phyloP scores from a whole-genome alignment of 2,797 vertebrate species.

The Sebastes kiyomatsui region DNA sequence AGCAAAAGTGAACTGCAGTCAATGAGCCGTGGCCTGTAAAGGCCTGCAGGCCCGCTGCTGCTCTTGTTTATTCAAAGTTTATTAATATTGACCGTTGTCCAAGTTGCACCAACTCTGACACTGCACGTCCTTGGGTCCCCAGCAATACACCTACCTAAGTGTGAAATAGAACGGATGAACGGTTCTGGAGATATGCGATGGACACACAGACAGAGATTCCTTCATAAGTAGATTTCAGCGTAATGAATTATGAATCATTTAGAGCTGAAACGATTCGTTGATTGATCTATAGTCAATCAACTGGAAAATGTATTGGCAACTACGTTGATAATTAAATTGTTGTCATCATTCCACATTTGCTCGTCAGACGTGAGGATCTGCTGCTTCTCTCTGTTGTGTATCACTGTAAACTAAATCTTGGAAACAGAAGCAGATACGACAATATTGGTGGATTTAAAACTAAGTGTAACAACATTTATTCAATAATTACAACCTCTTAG shows the following conservation, averaged over 20 bases:
- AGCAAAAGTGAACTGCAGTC: too few relatives aligned
- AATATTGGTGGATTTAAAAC: neutral
- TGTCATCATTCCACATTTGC: neutral
- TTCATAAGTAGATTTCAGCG: neutral
- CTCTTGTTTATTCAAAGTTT: neutral
- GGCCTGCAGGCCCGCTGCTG: too few relatives aligned
- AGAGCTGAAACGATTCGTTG: neutral
- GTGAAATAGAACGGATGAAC: neutral
- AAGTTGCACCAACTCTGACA: neutral
- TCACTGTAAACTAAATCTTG: neutral
- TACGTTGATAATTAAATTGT: neutral
- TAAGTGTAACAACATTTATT: neutral
- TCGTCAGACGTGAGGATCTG: neutral
- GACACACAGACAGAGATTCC: neutral
- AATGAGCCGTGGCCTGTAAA: too few relatives aligned
- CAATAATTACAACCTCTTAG: neutral
- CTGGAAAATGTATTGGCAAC: neutral
- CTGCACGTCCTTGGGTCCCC: neutral
- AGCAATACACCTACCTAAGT: neutral
- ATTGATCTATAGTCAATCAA: neutral
- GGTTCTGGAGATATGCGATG: neutral
- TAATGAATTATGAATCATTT: neutral
- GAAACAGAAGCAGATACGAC: neutral
- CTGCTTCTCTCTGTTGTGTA: neutral
- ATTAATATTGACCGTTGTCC: neutral